Percentiles rank a stretch among this genome's conserved stretches.
Conservation (phyloP, 2,888 invertebrate species). For the Pterobdella sp. region DNA sequence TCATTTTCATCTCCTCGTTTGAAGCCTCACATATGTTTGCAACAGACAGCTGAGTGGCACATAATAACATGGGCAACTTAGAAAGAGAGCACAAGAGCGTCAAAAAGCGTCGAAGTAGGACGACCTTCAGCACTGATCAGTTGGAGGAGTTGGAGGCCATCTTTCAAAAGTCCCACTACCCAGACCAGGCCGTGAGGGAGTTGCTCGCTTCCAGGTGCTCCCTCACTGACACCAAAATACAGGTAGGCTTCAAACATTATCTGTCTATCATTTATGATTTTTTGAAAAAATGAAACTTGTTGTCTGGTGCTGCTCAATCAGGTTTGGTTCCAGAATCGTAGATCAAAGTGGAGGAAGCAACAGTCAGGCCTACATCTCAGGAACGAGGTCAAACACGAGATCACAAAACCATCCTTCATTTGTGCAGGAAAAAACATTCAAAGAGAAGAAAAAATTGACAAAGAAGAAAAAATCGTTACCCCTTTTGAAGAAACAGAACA, state of each 20-base stretch:
- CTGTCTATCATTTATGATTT: not conserved
- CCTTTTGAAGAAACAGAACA: not conserved
- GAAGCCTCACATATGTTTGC: not conserved
- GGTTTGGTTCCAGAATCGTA: constrained; percentile 27
- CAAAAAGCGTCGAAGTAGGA: constrained; percentile 20
- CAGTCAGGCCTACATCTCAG: not conserved
- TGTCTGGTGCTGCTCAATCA: not conserved
- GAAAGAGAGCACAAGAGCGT: not conserved
- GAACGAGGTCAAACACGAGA: not conserved
- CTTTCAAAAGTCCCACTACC: constrained; percentile 27
- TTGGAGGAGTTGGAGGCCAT: constrained; percentile 23
- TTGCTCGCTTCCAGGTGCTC: constrained; percentile 19
- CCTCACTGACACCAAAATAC: constrained; percentile 25
- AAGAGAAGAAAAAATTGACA: not conserved
- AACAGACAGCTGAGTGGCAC: not conserved
- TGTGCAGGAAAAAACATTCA: not conserved
- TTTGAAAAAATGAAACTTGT: not conserved
- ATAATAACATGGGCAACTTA: constrained; percentile 14
- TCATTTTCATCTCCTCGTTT: too few relatives aligned
- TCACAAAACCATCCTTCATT: not conserved
- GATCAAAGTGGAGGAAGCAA: constrained; percentile 28
- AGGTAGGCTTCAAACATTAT: not conserved
- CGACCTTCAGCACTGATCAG: constrained; percentile 23
- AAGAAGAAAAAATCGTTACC: not conserved
- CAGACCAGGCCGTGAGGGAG: constrained; percentile 25